These are phyloP conservation scores for Chionomys nivalis DNA, from an alignment of 2,113 vertebrate genomes.

Conservation along the genomic window DNA sequence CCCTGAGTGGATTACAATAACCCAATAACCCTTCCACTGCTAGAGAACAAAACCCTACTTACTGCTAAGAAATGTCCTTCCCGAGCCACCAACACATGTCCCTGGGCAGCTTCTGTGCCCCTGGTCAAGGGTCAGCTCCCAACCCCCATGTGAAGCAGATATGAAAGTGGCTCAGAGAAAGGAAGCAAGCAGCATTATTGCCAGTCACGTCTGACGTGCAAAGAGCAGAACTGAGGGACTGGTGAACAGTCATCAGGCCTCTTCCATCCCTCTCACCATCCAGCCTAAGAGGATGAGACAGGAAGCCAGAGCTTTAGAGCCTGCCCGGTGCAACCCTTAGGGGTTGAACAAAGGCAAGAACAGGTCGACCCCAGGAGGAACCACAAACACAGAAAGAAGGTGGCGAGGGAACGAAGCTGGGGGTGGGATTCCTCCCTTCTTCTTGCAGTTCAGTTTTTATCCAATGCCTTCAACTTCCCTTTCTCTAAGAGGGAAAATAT, in stretches of 20 bases:
- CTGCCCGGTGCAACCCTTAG: neutral
- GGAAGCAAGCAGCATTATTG: neutral
- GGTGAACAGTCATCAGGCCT: neutral
- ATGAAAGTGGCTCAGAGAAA: neutral
- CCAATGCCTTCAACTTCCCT: neutral
- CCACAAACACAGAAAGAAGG: neutral
- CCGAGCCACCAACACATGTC: neutral
- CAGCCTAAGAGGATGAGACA: neutral
- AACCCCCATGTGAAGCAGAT: neutral
- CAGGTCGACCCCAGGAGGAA: neutral
- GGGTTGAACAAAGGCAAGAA: neutral
- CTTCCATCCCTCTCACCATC: neutral
- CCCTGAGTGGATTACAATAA: neutral
- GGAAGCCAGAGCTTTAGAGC: neutral
- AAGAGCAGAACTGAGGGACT: neutral
- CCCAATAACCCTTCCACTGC: neutral
- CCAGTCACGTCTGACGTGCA: neutral
- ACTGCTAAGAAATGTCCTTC: neutral
- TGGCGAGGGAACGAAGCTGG: neutral
- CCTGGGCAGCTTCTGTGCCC: neutral
- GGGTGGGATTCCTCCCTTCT: neutral
- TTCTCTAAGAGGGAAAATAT: neutral
- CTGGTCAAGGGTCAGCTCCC: neutral
- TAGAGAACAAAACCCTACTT: conserved; percentile 5
- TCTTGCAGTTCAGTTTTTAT: neutral